Base-by-base conservation (phyloP, 2,113 vertebrate species). In the Percopsis transmontana region DNA sequence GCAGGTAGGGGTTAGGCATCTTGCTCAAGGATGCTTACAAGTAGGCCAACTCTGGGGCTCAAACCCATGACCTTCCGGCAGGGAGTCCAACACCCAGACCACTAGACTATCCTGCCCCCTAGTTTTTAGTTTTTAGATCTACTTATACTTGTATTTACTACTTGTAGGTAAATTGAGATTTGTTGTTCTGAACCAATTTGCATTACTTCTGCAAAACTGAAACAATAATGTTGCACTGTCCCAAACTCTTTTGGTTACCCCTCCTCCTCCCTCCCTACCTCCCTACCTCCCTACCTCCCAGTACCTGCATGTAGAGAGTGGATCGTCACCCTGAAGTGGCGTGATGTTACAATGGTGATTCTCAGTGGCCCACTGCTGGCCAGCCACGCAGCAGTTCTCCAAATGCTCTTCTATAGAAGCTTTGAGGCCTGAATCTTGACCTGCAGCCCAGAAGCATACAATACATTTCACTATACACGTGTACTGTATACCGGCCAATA, bases 361-460 rank as follows among this genome's bases (percentile, higher is more conserved):
- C 70, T 94, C 91, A 1, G 90, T 79, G 13, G 94, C 95, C 97
- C 96, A 97, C 62, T 90, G 93, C 63, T 95, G 93, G 1, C 97
- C 97, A 0, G 91, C 90, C 2, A 90, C 88, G 24, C 96, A 99
- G 84, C 97, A 98, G 1, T 87, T 92, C 82, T 94, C 93, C 1
- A 97, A 88, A 77, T 93, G n/a, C 16, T 93, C 92, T 72, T 48
- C 42, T 53, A 70, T 16, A 63, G 77, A 61, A 9, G 18, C 62
- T 56, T 10, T 47, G 16, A 38, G 53, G 39, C 48, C 64, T 40
- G 52, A 13, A 41, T 9, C 40, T 8, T 64, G 20, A 76, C 54
- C 66, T 78, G 48, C 63, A 57, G 40, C 58, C 24, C 27, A 65
- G 23, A 76, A 11, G 77, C 64, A 76, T 4, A 20, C 14, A 70